These are phyloP conservation scores for Antechinus flavipes DNA, from an alignment of 2,113 vertebrate genomes.

Conservation along the genomic window DNA sequence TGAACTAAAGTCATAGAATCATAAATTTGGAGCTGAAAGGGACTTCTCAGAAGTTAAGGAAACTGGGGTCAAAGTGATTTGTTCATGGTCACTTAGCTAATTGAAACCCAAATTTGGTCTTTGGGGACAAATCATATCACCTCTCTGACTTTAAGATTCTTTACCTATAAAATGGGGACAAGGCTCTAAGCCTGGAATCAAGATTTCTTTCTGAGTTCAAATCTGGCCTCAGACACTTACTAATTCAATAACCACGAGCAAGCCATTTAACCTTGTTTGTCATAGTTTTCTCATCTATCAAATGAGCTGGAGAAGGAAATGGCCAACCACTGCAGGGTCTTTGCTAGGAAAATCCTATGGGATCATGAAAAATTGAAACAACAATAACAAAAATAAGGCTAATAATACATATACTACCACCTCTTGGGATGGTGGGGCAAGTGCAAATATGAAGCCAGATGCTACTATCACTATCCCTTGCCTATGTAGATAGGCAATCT, in stretches of 20 bases:
- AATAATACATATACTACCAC: background rate
- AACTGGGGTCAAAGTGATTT: background rate
- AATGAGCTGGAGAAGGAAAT: no score
- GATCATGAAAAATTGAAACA: background rate
- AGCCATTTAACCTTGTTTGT: background rate
- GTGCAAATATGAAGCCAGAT: background rate
- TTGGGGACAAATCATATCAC: background rate
- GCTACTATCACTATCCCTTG: background rate
- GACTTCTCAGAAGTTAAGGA: background rate
- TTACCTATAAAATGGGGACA: background rate
- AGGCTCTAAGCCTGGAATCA: background rate
- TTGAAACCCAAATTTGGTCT: background rate
- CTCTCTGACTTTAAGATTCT: background rate
- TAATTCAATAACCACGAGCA: background rate
- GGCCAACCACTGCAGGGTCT: background rate
- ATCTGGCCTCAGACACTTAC: background rate
- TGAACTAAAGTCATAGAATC: background rate
- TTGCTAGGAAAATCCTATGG: background rate
- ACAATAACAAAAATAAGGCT: background rate
- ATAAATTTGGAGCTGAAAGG: background rate
- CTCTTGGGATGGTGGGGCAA: background rate
- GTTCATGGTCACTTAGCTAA: background rate
- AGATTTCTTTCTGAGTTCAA: background rate
- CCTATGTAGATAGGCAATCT: background rate
- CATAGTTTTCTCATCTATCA: no score